phyloP scores from a whole-genome alignment of 2,797 vertebrate genomes.

The Chrysolophus pictus region DNA sequence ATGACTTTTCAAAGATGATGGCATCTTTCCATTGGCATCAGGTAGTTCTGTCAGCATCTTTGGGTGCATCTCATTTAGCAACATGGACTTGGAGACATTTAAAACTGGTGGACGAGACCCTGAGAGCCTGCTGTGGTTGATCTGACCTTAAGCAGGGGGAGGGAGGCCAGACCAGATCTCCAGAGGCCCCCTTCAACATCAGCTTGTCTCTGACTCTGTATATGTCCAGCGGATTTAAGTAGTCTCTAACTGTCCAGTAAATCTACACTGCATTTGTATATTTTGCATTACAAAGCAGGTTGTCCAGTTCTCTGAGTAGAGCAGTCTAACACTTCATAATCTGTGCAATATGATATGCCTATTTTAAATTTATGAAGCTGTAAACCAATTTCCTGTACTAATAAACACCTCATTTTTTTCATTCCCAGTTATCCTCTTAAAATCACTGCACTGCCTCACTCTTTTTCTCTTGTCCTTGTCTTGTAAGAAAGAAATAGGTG shows the following conservation, averaged over 20 bases:
- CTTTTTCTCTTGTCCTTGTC: constrained; percentile 36
- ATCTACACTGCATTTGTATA: fast-evolving
- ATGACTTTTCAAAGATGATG: neutral
- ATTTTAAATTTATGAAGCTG: constrained; percentile 58
- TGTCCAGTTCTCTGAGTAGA: neutral
- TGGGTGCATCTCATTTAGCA: neutral
- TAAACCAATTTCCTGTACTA: constrained; percentile 60
- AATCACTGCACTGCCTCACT: constrained; percentile 6
- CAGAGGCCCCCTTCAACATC: neutral
- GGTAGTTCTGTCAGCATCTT: neutral
- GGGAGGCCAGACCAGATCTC: neutral
- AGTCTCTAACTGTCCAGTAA: neutral
- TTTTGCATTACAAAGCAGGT: constrained; percentile 46
- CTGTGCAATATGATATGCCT: constrained; percentile 21
- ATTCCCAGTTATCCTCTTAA: constrained; percentile 36
- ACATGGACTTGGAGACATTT: neutral
- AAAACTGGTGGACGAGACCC: neutral
- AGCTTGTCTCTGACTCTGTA: fast-evolving
- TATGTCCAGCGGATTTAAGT: neutral
- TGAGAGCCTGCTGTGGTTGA: neutral
- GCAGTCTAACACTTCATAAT: constrained; percentile 34
- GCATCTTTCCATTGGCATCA: neutral
- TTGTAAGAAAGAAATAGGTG: neutral
- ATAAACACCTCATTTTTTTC: constrained; percentile 45
- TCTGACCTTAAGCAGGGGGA: neutral